These are phyloP conservation scores for Cryptocheilus praepositus DNA, from an alignment of 2,888 invertebrate genomes.

Conservation along the genomic window DNA sequence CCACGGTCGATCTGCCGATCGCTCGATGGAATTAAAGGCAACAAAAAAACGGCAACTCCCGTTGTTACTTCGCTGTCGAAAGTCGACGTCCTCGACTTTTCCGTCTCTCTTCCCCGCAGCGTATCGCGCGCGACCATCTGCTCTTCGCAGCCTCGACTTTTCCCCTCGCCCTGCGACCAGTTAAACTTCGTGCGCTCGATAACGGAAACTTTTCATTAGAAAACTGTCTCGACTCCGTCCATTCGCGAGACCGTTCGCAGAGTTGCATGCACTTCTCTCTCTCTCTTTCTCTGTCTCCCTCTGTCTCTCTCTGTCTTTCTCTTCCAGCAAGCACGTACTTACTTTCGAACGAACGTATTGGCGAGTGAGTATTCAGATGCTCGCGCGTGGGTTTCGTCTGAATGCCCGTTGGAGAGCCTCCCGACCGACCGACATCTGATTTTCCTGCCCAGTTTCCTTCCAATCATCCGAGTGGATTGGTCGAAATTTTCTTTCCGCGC, in stretches of 20 bases:
- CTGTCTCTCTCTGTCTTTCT: not conserved
- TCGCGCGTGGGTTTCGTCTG: constrained; percentile 33
- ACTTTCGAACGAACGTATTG: not conserved
- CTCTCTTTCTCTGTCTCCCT: not conserved
- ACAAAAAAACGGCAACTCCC: too few species aligned
- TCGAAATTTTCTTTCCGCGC: constrained; percentile 48
- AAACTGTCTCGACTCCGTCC: constrained; percentile 28
- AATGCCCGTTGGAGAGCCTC: constrained; percentile 35
- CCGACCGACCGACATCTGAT: constrained; percentile 48
- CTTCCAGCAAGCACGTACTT: too few species aligned
- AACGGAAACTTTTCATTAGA: constrained; percentile 10
- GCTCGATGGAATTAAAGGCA: too few species aligned
- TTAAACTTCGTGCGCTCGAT: constrained; percentile 8
- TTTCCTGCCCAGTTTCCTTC: constrained; percentile 60
- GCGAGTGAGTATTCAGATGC: not conserved
- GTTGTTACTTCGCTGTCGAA: too few species aligned
- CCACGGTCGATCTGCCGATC: too few species aligned
- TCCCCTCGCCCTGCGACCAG: too few species aligned
- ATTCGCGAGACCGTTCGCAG: too few species aligned
- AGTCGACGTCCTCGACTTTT: too few species aligned
- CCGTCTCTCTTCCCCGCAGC: too few species aligned
- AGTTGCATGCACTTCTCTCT: not conserved
- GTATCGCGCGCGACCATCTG: too few species aligned
- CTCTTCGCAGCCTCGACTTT: too few species aligned
- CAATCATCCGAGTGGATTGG: constrained; percentile 59